Base-by-base conservation (phyloP, 92 coral and sea anemone genomes). In the Ricordea florida region DNA sequence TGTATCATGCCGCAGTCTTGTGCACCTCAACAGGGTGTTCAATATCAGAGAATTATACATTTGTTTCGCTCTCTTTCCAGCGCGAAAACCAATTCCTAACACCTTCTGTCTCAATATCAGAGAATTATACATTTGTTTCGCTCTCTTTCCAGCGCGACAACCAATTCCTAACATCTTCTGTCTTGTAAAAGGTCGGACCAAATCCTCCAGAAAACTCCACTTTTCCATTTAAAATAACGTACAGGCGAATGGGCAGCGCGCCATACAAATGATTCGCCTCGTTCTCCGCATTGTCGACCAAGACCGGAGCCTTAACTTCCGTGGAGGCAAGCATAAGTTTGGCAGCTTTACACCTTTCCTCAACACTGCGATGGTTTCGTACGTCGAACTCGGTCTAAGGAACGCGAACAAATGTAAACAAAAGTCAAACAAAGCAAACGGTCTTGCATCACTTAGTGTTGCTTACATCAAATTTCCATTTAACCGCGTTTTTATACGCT, bases 301-400 rank as follows among this genome's bases (percentile, higher is more conserved):
- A 41, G 10, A 92, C 83, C 0, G 62, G 51, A 1, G 89, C 70
- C 23, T 69, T 46, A 11, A 76, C 64, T n/a, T 79, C 68, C 35
- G 80, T 71, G 27, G 84, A 38, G 6, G 74, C 40, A 8, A 62
- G 31, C 62, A 89, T 53, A 22, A 69, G 46, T 57, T 77, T 70
- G 35, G 98, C 98, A 17, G 98, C 98, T 20, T 49, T 60, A 70
- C 90, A 81, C 36, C 98, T 80, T 15, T 92, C 98, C 61, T 92
- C 84, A 62, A 72, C 57, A 17, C 44, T 92, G 6, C 83, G 80
- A 61, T 89, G 98, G 52, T 89, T 88, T 48, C 64, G 57, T 8
- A 92, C 71, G 41, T 82, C 80, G 55, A 81, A 59, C 51, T 89
- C 84, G 10, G 85, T 87, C 97, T 92, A 63, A 51, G 53, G 14